Evolutionary conservation across 2,113 vertebrate genomes (phyloP), one percentile per base, ranked within the genome.

Genomic region (Pao palembangensis): DNA sequence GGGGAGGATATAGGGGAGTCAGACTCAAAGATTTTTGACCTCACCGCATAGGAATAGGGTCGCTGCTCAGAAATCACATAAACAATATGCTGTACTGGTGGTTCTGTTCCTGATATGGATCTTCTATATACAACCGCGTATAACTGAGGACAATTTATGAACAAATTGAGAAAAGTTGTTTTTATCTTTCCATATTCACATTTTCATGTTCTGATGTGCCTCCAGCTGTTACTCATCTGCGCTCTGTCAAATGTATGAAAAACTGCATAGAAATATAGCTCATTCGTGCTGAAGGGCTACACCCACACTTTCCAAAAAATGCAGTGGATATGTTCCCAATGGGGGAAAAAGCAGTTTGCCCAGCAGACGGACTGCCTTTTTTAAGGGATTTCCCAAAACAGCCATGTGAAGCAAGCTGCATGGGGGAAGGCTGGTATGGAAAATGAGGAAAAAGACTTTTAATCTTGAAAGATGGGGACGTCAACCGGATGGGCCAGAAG

Each of bases 231-330:
- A 51, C 64, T 79, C 58, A 49, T 73, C 61, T 69, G 59, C 57
- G 46, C 61, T 69, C 59, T 51, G 41, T 82, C 71, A 76, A 85
- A 53, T 18, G 11, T 18, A 49, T 19, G 17, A 76, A 85, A 71
- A 71, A 46, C 49, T 78, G 67, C 49, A 65, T 82, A 82, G 82
- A 85, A 83, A 83, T 60, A 73, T 61, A 69, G 64, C 59, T 61
- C 6, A 42, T 58, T 71, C 79, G 74, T 78, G 81, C 82, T 82
- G 68, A 73, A 82, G 12, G 42, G 78, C 31, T 81, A 83, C 88
- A 77, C 88, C 84, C 81, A 86, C 67, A 46, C 68, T 88, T 88
- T 87, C 84, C 83, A 79, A 86, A 88, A 76, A 90, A 87, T 88
- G 80, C 55, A 10, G 67, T 89, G 82, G 85, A 85, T 10, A 21